Base-by-base conservation (phyloP, 2,113 vertebrate genomes). In the Xiphorhynchus elegans region DNA sequence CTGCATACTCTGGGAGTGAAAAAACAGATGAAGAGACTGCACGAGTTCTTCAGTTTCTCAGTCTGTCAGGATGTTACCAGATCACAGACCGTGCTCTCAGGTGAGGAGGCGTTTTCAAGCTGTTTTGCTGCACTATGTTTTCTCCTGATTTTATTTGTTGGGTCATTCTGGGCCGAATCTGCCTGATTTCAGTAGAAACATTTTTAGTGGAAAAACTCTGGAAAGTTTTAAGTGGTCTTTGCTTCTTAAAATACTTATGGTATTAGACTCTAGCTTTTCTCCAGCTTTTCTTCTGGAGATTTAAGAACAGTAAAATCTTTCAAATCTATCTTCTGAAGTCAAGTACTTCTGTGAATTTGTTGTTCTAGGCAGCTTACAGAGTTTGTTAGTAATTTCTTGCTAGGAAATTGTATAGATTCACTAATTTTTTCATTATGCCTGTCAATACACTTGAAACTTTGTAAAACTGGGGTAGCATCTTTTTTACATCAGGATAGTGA, bases 11-110 rank as follows among this genome's bases (percentile, higher is more conserved):
- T 88, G 97, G 97, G 96, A 98, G 93, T 95, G 97, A 98, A 73
- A 98, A 98, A 88, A 97, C 98, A 96, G 97, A 97, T 53, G 98
- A 98, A 94, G 98, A 98, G 97, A 96, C 95, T 72, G 98, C 97
- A 50, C 98, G 99, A 85, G 95, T 98, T 31, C 98, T 99, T 95
- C 98, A 97, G 75, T 99, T 99, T 95, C 99, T 99, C 98, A 99
- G 99, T 94, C 98, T 99, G 75, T 99, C 99, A 55, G 99, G 99
- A 95, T 99, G 99, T 97, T 99, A 98, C 88, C 99, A 99, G 97
- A 97, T 99, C 97, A 99, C 99, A 95, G 99, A 99, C 90, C 97
- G 98, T 87, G 99, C 99, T 92, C 98, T 99, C 96, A 99, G 99
- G 99, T 99, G 97, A 97, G 98, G 89, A 88, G 50, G 25, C 2